Conservation (phyloP, 2,113 vertebrate genomes). For the Aphelocoma coerulescens region DNA sequence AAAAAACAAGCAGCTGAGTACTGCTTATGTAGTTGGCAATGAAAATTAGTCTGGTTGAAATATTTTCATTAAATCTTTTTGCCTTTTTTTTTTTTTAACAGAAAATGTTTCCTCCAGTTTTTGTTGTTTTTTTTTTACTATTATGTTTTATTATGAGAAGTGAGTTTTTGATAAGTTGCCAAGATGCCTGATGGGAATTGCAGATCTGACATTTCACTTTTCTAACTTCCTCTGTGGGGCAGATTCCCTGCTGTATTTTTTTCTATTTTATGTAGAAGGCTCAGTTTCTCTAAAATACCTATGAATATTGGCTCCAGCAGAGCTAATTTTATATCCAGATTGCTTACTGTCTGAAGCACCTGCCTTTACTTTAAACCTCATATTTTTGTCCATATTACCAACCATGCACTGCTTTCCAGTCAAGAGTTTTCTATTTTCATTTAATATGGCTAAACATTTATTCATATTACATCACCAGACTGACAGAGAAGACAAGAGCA, state of each 20-base stretch:
- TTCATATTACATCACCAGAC: background rate
- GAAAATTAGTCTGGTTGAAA: background rate
- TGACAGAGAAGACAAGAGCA: background rate
- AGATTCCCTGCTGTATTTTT: background rate
- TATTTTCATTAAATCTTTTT: background rate
- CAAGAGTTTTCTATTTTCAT: background rate
- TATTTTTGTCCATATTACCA: background rate
- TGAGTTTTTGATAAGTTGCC: background rate
- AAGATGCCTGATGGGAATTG: background rate
- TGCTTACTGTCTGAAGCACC: background rate
- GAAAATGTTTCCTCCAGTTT: background rate
- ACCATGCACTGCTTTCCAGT: background rate
- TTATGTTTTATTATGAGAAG: background rate
- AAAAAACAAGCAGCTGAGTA: background rate
- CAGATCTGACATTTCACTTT: background rate
- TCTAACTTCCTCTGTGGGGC: background rate
- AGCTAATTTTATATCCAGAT: background rate
- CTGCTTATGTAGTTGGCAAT: background rate
- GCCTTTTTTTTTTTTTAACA: background rate
- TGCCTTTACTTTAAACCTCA: background rate
- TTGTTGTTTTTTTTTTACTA: rapidly evolving
- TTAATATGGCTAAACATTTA: background rate
- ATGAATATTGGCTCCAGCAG: background rate
- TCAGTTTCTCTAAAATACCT: background rate
- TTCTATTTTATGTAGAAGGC: background rate